phyloP scores from a whole-genome alignment of 2,797 vertebrate species.

The Thalassophryne amazonica region DNA sequence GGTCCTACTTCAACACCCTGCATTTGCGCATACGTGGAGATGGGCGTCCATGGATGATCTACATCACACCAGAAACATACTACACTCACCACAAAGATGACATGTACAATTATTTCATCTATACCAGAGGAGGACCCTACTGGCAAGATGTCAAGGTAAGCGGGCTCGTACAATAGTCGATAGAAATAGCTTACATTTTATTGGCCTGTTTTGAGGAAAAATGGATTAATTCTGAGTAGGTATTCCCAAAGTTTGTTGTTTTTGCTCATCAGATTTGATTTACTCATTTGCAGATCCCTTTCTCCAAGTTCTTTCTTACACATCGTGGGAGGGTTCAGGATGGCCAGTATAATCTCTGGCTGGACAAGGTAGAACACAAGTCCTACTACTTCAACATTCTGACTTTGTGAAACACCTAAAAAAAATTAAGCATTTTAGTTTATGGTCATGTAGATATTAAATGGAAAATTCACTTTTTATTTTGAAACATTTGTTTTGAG shows the following conservation, averaged over 20 bases:
- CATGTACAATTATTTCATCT: constrained; percentile 92
- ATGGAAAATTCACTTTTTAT: too few species aligned
- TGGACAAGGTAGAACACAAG: constrained; percentile 83
- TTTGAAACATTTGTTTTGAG: too few species aligned
- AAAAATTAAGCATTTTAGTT: too few species aligned
- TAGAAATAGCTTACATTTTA: too few species aligned
- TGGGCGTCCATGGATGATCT: constrained; percentile 96
- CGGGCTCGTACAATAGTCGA: not conserved
- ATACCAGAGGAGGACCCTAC: constrained; percentile 92
- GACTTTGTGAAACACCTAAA: not conserved
- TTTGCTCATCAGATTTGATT: too few species aligned
- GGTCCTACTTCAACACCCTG: constrained; percentile 89
- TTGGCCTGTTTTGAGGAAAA: too few species aligned
- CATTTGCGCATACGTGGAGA: constrained; percentile 90
- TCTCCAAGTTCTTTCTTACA: constrained; percentile 95
- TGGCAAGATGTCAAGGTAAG: constrained; percentile 95
- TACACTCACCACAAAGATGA: constrained; percentile 86
- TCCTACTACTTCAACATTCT: not conserved
- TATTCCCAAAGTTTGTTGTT: too few species aligned
- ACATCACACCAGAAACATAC: constrained; percentile 80
- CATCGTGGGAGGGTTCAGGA: constrained; percentile 90
- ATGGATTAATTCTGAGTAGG: too few species aligned
- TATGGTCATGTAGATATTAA: too few species aligned
- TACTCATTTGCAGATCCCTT: constrained; percentile 83
- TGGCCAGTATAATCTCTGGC: constrained; percentile 77